A percentile compares a stretch with the other conserved stretches of the same genome.
Conservation (phyloP, 1,140 invertebrate genomes). For the Dendroctonus ponderosae region DNA sequence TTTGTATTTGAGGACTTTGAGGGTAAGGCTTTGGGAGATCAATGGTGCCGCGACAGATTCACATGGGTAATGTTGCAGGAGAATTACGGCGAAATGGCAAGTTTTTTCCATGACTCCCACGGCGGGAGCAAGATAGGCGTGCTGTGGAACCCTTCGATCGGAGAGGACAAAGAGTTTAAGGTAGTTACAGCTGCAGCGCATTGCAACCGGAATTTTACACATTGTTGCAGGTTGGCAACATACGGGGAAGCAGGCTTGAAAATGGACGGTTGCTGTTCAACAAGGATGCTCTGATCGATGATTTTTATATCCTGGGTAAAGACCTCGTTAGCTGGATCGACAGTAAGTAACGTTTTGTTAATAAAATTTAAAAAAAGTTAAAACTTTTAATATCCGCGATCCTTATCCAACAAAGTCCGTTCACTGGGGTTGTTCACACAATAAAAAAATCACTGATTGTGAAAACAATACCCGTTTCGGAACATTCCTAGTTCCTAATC, state of each 20-base stretch:
- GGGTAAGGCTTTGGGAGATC: constrained; percentile 56
- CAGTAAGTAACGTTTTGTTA: constrained; percentile 16
- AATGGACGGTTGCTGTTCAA: constrained; percentile 59
- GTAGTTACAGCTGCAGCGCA: constrained; percentile 39
- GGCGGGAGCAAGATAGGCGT: constrained; percentile 80
- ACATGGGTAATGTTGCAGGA: constrained; percentile 55
- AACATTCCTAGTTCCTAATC: no score
- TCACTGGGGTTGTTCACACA: no score
- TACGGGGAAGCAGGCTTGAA: constrained; percentile 54
- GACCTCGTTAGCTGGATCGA: constrained; percentile 60
- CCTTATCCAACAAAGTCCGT: no score
- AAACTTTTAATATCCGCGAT: no score
- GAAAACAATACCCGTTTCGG: no score
- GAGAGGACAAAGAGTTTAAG: constrained; percentile 67
- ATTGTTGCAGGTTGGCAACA: constrained; percentile 65
- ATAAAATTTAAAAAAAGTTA: no score
- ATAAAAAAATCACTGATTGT: no score
- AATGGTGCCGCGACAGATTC: no score
- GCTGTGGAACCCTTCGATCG: constrained; percentile 68
- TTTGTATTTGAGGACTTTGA: constrained; percentile 70
- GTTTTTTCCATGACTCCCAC: constrained; percentile 87
- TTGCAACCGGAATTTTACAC: constrained; percentile 14
- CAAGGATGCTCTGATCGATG: constrained; percentile 67
- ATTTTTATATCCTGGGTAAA: constrained; percentile 67
- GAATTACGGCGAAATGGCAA: constrained; percentile 72